Base-by-base conservation (phyloP, 1,140 invertebrate genomes). In the Scaptomyza hsui region DNA sequence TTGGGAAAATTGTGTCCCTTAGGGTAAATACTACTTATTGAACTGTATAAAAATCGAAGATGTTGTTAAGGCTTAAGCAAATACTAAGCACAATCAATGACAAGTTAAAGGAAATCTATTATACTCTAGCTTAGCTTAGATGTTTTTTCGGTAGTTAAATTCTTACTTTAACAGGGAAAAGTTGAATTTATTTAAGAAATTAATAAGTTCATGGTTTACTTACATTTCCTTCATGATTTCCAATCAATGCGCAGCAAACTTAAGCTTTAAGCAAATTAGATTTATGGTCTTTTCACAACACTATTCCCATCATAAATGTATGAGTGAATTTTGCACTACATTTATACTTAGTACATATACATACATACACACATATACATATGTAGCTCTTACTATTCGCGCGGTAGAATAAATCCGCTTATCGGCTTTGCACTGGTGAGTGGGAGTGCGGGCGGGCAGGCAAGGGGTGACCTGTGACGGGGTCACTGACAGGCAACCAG, bases 351-450 rank as follows among this genome's bases (percentile, higher is more conserved):
- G 12, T 42, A 42, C 39, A 29, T 69, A 15, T 1, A 26, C 4
- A 35, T 42, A 42, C 39, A 29, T 69, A 15, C 53, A 41, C 56
- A 39, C 29, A 47, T 18, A 55, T 61, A 39, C 29, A 47, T 18
- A 55, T 68, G 15, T 37, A n/a, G 42, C 29, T 49, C 41, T 39
- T 29, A 21, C 18, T 44, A 4, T 16, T 16, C 52, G 15, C n/a
- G 44, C 51, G 29, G 18, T 59, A 42, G 73, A 49, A 37, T 37
- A 78, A 86, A 86, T 71, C 82, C 55, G 78, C 82, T 86, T 86
- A 86, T 88, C 82, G 67, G 82, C 82, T 86, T 88, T 89, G 62
- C 37, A 32, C 29, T 13, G 35, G 15, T 2, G n/a, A n/a, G n/a
- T n/a, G n/a, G n/a, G n/a, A 24, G 21, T 13, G n/a, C 1, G 13